Evolutionary conservation across 1,140 invertebrate genomes (phyloP).

Genomic region (Uloborus diversus): DNA sequence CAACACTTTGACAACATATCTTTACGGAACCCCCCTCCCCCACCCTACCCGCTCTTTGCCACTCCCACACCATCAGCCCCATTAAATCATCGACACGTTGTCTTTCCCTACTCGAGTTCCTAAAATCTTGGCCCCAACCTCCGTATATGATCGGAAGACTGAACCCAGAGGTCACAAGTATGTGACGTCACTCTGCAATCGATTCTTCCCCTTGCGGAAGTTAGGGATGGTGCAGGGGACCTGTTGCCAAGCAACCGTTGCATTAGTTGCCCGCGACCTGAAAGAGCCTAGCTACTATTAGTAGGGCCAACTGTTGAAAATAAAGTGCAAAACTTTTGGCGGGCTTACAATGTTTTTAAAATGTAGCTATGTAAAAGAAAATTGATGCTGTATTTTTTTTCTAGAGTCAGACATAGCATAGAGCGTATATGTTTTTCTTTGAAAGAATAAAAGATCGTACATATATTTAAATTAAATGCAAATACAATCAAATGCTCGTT

Average conservation of each 20-base stretch:
- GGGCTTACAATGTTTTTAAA: too few relatives aligned
- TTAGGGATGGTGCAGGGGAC: constrained; percentile 6
- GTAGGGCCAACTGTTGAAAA: constrained; percentile 36
- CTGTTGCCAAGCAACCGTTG: constrained; percentile 46
- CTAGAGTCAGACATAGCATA: too few relatives aligned
- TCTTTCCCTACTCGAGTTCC: not conserved
- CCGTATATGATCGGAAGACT: not conserved
- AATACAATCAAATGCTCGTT: too few relatives aligned
- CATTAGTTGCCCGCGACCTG: constrained; percentile 33
- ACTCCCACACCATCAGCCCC: too few relatives aligned
- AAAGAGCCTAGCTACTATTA: constrained; percentile 25
- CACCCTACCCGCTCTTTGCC: too few relatives aligned
- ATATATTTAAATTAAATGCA: too few relatives aligned
- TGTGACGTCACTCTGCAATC: constrained; percentile 42
- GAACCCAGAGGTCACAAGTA: not conserved
- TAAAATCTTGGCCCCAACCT: not conserved
- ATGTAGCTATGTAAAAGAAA: too few relatives aligned
- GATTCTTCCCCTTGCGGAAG: constrained; percentile 10
- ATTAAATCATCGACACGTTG: constrained; percentile 37
- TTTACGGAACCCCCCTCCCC: too few relatives aligned
- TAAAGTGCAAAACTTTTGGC: constrained; percentile 36
- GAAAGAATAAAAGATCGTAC: too few relatives aligned
- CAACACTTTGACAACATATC: too few relatives aligned
- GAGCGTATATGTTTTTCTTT: too few relatives aligned
- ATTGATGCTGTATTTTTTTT: too few relatives aligned